Evolutionary conservation across 2,113 vertebrate species (phyloP).

Genomic region (Tricholaema leucomelas): DNA sequence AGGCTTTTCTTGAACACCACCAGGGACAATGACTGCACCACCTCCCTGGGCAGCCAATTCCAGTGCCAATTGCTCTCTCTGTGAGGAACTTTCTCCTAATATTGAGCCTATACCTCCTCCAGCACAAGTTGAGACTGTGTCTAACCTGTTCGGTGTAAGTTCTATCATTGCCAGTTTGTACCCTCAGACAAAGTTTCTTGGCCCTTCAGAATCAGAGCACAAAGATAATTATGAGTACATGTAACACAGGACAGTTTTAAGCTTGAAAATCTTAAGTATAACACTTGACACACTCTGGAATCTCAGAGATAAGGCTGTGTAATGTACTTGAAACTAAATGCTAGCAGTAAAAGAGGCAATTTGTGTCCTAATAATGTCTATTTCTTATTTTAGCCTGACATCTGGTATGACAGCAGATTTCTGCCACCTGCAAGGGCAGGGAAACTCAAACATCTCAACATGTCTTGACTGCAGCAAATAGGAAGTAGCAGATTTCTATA

Average conservation of each 20-base stretch:
- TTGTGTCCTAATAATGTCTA: neutral
- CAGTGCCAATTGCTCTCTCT: too few species aligned
- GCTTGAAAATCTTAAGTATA: neutral
- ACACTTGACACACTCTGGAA: neutral
- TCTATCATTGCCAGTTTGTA: neutral
- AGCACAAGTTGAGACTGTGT: too few species aligned
- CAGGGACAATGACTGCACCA: too few species aligned
- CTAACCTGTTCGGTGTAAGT: too few species aligned
- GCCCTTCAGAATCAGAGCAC: neutral
- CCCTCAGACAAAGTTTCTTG: neutral
- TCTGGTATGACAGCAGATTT: conserved; percentile 59
- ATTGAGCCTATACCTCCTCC: too few species aligned
- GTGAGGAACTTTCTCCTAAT: too few species aligned
- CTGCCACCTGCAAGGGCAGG: conserved; percentile 25
- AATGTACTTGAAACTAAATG: neutral
- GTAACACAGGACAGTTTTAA: neutral
- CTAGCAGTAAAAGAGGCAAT: neutral
- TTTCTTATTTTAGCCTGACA: conserved; percentile 38
- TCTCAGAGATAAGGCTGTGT: neutral
- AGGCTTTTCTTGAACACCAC: too few species aligned
- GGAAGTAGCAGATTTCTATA: neutral
- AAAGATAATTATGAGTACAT: fast-evolving
- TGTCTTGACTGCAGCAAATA: neutral
- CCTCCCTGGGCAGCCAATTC: too few species aligned
- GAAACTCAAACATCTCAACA: neutral